These are phyloP conservation scores for Astyanax mexicanus DNA, from an alignment of 2,797 vertebrate species.

Conservation along the genomic window DNA sequence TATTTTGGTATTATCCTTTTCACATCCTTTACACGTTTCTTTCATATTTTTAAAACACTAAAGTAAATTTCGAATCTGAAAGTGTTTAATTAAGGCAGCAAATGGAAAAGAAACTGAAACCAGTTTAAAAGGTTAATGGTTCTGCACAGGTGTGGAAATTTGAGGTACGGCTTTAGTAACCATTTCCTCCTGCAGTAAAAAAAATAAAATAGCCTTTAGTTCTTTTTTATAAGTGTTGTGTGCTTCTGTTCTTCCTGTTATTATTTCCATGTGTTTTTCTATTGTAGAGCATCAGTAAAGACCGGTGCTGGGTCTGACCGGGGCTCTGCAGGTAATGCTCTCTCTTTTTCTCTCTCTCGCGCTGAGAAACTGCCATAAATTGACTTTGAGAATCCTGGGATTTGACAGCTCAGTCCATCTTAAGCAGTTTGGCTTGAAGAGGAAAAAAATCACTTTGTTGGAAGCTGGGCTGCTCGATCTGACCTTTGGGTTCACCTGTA, in stretches of 20 bases:
- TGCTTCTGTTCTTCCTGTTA: background rate
- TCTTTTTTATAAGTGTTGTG: too few species aligned
- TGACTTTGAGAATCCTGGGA: slow-evolving; percentile 27
- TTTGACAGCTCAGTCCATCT: slow-evolving; percentile 33
- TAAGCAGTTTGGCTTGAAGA: slow-evolving; percentile 17
- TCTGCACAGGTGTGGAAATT: too few species aligned
- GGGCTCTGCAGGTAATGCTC: background rate
- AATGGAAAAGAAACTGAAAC: too few species aligned
- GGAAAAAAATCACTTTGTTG: slow-evolving; percentile 27
- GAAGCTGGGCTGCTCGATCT: slow-evolving; percentile 29
- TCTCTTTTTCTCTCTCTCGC: slow-evolving; percentile 19
- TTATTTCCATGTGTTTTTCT: background rate
- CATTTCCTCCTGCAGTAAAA: too few species aligned
- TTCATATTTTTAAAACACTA: too few species aligned
- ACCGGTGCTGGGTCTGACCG: background rate
- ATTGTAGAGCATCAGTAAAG: slow-evolving; percentile 4
- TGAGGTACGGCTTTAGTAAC: too few species aligned
- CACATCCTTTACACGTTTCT: too few species aligned
- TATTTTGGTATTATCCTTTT: too few species aligned
- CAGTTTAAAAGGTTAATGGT: too few species aligned
- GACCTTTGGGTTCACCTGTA: slow-evolving; percentile 54
- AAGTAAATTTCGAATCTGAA: too few species aligned
- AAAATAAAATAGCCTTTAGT: too few species aligned
- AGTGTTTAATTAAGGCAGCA: too few species aligned
- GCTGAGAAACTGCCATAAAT: slow-evolving; percentile 9